Percentiles rank a stretch among this genome's conserved stretches.
phyloP scores from a whole-genome alignment of 2,113 vertebrate genomes.

The Heloderma charlesbogerti region DNA sequence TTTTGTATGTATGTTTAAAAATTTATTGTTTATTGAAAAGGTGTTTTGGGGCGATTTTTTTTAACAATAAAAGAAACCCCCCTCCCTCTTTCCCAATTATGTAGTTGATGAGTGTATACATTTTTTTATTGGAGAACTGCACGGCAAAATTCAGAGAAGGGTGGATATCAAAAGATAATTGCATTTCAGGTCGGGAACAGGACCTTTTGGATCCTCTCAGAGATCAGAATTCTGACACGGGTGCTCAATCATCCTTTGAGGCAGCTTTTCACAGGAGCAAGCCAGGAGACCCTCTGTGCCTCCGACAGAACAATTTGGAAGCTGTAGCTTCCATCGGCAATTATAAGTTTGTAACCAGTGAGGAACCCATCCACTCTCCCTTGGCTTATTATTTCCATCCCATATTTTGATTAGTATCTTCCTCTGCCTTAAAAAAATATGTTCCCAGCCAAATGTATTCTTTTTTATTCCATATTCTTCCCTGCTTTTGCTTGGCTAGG shows the following conservation, averaged over 20 bases:
- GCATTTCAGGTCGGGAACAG: too few species aligned
- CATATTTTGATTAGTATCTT: slow-evolving; percentile 42
- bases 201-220: not conserved
- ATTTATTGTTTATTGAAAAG: too few species aligned
- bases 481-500: slow-evolving; percentile 42
- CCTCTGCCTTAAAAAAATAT: not conserved
- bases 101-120: not conserved
- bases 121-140: not conserved
- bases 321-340: slow-evolving; percentile 3
- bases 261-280: not conserved
- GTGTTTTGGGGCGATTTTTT: too few species aligned
- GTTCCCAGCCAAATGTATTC: slow-evolving; percentile 55
- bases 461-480: slow-evolving; percentile 43
- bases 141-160: not conserved
- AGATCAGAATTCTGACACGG: slow-evolving; percentile 4
- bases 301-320: not conserved
- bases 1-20: too few species aligned
- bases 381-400: slow-evolving; percentile 35
- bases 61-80: too few species aligned
- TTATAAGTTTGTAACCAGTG: slow-evolving; percentile 51
- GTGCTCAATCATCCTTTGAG: slow-evolving; percentile 45
- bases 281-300: fast-evolving
- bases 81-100: too few species aligned
- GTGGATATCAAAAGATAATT: too few species aligned
- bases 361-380: slow-evolving; percentile 32